Conservation (phyloP, 2,888 invertebrate species). For the Lamproptera curius region DNA sequence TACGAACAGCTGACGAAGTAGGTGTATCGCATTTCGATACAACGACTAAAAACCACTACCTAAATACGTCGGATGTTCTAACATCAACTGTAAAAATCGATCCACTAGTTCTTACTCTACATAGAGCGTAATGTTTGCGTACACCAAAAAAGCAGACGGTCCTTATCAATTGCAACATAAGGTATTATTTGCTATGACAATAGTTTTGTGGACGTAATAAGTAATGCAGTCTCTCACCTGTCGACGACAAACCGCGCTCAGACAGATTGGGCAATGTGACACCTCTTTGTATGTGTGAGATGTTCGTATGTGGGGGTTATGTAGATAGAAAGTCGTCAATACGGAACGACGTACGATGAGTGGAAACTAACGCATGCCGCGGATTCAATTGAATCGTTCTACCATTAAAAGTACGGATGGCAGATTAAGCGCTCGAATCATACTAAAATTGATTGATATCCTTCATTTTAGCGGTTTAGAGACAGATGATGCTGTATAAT, state of each 20-base stretch:
- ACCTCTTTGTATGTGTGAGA: slow-evolving; percentile 40
- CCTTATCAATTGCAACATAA: slow-evolving; percentile 22
- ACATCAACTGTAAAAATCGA: slow-evolving; percentile 17
- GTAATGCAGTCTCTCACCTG: slow-evolving; percentile 20
- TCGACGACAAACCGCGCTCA: slow-evolving; percentile 22
- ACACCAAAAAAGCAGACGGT: background rate
- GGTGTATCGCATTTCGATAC: too few species aligned
- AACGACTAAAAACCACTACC: background rate
- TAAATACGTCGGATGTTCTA: slow-evolving; percentile 6
- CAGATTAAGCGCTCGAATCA: slow-evolving; percentile 29
- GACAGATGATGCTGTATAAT: too few species aligned
- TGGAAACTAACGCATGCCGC: slow-evolving; percentile 62
- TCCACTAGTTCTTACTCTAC: slow-evolving; percentile 17
- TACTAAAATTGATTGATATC: too few species aligned
- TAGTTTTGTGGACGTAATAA: slow-evolving; percentile 9
- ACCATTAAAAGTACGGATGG: slow-evolving; percentile 52
- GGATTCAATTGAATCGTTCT: slow-evolving; percentile 67
- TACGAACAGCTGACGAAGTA: too few species aligned
- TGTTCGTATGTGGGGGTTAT: slow-evolving; percentile 24
- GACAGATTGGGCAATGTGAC: slow-evolving; percentile 59
- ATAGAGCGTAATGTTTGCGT: slow-evolving; percentile 1
- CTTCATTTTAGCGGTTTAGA: too few species aligned
- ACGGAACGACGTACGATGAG: slow-evolving; percentile 49
- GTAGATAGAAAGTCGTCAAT: slow-evolving; percentile 52
- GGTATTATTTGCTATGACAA: slow-evolving; percentile 25